Percentiles rank a stretch among this genome's conserved stretches.
These are phyloP conservation scores for Lasioglossum albipes DNA, from an alignment of 1,140 invertebrate species.

Conservation along the genomic window DNA sequence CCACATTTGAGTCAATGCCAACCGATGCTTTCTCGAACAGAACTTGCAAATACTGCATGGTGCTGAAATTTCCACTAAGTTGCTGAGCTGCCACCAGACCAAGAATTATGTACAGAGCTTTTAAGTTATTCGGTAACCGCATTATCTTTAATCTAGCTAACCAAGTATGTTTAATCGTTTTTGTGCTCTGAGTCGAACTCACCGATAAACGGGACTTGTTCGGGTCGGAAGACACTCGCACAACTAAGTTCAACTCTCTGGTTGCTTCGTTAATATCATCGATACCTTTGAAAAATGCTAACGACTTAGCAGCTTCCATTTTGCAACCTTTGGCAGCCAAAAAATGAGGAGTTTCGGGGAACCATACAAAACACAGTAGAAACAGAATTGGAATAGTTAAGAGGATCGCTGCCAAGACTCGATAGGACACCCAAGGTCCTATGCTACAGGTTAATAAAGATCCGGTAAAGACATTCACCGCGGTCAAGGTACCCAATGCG, in stretches of 20 bases:
- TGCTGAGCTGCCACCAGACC: constrained; percentile 88
- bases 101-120: constrained; percentile 85
- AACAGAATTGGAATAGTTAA: constrained; percentile 82
- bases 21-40: constrained; percentile 85
- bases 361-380: constrained; percentile 83
- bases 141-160: constrained; percentile 50
- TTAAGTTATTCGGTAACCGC: constrained; percentile 81
- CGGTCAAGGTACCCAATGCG: constrained; percentile 85
- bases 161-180: constrained; percentile 62
- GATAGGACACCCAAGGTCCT: constrained; percentile 84
- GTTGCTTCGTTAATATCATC: constrained; percentile 78
- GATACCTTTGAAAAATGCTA: constrained; percentile 83
- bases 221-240: constrained; percentile 73
- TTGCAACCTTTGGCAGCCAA: constrained; percentile 81
- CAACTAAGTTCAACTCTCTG: constrained; percentile 83
- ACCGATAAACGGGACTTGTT: constrained; percentile 73
- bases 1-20: constrained; percentile 79
- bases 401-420: constrained; percentile 80
- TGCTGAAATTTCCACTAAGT: constrained; percentile 88
- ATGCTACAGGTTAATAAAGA: constrained; percentile 86
- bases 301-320: constrained; percentile 82
- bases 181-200: constrained; percentile 32
- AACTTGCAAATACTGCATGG: constrained; percentile 87
- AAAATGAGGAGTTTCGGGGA: constrained; percentile 91
- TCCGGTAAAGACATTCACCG: constrained; percentile 83